These are phyloP conservation scores for Lophochroa leadbeateri DNA, from an alignment of 2,113 vertebrate species.

Conservation along the genomic window DNA sequence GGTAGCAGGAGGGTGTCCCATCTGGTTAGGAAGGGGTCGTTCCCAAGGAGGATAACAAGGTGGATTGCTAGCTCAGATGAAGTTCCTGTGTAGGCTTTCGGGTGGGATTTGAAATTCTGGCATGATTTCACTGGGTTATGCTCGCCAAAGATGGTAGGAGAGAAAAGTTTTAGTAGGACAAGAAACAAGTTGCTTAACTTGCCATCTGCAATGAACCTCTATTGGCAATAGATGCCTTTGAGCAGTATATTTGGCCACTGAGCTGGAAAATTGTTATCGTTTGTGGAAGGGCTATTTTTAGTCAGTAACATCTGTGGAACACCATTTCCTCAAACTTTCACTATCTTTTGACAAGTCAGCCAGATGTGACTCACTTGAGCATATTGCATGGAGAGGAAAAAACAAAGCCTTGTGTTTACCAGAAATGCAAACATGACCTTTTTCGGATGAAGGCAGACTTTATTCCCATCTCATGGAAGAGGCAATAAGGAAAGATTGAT, in stretches of 20 bases:
- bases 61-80: not conserved
- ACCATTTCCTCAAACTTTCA: constrained; percentile 56
- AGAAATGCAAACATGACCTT: constrained; percentile 54
- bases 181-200: constrained; percentile 17
- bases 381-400: constrained; percentile 21
- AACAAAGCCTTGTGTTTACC: constrained; percentile 14
- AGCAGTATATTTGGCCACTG: constrained; percentile 50
- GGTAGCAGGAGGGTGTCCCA: not conserved
- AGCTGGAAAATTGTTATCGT: constrained; percentile 68
- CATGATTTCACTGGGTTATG: not conserved
- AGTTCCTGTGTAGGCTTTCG: not conserved
- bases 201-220: constrained; percentile 18
- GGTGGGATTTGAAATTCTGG: not conserved
- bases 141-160: not conserved
- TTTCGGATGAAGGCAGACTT: constrained; percentile 9
- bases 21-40: not conserved
- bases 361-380: constrained; percentile 63
- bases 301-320: constrained; percentile 66
- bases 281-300: constrained; percentile 59
- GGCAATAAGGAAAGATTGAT: not conserved
- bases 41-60: not conserved
- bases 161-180: constrained; percentile 31
- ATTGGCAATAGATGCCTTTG: constrained; percentile 13
- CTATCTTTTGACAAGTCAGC: constrained; percentile 50
- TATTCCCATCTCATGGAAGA: not conserved